A percentile compares a stretch with the other conserved stretches of the same genome.
phyloP scores from a whole-genome alignment of 2,888 invertebrate species.

The Achlya flavicornis region DNA sequence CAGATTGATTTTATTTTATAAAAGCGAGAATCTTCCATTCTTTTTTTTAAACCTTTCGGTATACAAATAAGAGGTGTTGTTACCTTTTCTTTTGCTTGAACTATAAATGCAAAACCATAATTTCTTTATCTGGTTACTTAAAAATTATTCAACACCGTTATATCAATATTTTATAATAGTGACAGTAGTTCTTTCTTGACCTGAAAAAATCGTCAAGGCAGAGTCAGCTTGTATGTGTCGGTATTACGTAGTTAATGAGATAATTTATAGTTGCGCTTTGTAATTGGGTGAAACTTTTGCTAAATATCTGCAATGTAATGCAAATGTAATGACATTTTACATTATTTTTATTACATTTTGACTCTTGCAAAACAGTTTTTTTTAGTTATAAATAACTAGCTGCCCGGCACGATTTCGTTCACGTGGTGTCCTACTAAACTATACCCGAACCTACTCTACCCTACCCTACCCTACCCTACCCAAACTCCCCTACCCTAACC shows the following conservation, averaged over 20 bases:
- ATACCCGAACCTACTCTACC: too few species aligned
- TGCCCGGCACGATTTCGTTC: too few species aligned
- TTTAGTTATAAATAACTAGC: too few species aligned
- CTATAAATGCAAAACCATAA: not conserved
- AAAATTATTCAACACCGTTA: not conserved
- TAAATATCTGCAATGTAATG: too few species aligned
- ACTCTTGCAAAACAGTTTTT: too few species aligned
- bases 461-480: too few species aligned
- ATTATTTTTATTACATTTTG: too few species aligned
- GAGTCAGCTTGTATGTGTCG: not conserved
- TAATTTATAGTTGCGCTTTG: too few species aligned
- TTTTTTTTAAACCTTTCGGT: not conserved
- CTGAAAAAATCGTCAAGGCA: not conserved
- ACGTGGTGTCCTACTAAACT: too few species aligned
- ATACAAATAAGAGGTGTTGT: not conserved
- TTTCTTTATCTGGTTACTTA: not conserved
- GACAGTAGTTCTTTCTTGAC: not conserved
- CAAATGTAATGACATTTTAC: too few species aligned
- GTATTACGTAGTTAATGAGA: not conserved
- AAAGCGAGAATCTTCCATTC: not conserved
- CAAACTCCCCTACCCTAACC: too few species aligned
- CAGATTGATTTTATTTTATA: not conserved
- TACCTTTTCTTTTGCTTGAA: not conserved
- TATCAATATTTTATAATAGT: not conserved
- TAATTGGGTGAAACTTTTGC: too few species aligned